Evolutionary conservation across 2,888 invertebrate species (phyloP).

Genomic region (Drosophila histrio): DNA sequence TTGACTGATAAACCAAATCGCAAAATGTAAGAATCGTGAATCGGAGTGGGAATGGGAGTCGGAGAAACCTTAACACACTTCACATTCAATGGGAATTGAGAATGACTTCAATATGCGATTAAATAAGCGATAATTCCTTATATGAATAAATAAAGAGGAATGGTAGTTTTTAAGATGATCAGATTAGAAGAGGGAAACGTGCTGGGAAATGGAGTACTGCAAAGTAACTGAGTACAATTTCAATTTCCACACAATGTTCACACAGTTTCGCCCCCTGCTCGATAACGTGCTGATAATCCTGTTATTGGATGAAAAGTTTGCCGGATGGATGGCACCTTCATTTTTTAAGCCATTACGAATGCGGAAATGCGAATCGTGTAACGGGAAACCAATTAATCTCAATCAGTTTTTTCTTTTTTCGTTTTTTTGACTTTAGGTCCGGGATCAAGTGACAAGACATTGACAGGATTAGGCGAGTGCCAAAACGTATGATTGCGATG

Average conservation of each 20-base stretch:
- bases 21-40: constrained; percentile 40
- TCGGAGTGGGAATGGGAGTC: constrained; percentile 10
- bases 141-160: constrained; percentile 72
- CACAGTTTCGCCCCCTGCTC: constrained; percentile 13
- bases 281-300: constrained; percentile 55
- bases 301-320: constrained; percentile 45
- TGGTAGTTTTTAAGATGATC: constrained; percentile 33
- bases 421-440: constrained; percentile 22
- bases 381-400: constrained; percentile 76
- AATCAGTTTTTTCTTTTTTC: constrained; percentile 53
- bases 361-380: constrained; percentile 45
- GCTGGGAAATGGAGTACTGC: background rate
- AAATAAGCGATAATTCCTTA: constrained; percentile 79
- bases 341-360: constrained; percentile 39
- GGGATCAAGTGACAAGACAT: constrained; percentile 76
- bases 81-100: constrained; percentile 58
- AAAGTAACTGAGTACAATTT: constrained; percentile 1
- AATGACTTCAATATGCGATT: constrained; percentile 57
- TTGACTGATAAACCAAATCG: constrained; percentile 65
- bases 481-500: constrained; percentile 22
- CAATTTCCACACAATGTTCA: constrained; percentile 29
- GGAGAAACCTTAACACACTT: constrained; percentile 21
- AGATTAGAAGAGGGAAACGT: constrained; percentile 28
- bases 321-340: constrained; percentile 33
- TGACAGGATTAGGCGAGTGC: constrained; percentile 70